A percentile compares a stretch with the other conserved stretches of the same genome.
Evolutionary conservation across 2,888 invertebrate species (phyloP).

Genomic region (Eurois occulta): DNA sequence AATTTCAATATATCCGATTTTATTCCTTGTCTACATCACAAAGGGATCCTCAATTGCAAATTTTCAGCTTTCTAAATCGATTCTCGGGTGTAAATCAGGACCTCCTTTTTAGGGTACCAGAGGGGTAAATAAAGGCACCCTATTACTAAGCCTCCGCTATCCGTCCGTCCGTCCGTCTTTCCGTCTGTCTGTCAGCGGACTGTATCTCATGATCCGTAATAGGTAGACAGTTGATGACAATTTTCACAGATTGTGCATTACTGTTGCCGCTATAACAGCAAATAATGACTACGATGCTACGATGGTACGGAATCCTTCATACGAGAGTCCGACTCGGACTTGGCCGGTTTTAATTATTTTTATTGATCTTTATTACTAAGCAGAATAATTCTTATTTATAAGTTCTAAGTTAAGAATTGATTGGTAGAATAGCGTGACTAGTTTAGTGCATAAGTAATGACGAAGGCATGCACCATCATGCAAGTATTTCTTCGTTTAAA

Average conservation of each 20-base stretch:
- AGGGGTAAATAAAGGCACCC: too few species aligned
- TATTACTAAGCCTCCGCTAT: too few species aligned
- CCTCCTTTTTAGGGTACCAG: background rate
- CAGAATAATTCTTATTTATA: background rate
- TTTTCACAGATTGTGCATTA: too few species aligned
- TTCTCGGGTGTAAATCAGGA: background rate
- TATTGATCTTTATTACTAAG: background rate
- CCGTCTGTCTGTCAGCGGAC: too few species aligned
- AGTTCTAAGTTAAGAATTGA: constrained; percentile 7
- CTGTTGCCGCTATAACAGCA: too few species aligned
- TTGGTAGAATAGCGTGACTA: constrained; percentile 9
- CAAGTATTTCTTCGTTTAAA: constrained; percentile 12
- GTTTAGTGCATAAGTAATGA: constrained; percentile 33
- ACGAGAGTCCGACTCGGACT: too few species aligned
- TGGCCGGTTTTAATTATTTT: too few species aligned
- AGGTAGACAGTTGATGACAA: too few species aligned
- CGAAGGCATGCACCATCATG: background rate
- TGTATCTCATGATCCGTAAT: too few species aligned
- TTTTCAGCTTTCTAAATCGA: background rate
- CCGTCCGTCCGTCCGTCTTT: too few species aligned
- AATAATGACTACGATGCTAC: too few species aligned
- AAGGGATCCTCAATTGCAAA: background rate
- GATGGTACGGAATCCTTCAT: too few species aligned
- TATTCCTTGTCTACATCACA: background rate
- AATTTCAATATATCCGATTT: background rate